These are phyloP conservation scores for Diplodus sargus DNA, from an alignment of 2,797 vertebrate genomes.

Conservation along the genomic window DNA sequence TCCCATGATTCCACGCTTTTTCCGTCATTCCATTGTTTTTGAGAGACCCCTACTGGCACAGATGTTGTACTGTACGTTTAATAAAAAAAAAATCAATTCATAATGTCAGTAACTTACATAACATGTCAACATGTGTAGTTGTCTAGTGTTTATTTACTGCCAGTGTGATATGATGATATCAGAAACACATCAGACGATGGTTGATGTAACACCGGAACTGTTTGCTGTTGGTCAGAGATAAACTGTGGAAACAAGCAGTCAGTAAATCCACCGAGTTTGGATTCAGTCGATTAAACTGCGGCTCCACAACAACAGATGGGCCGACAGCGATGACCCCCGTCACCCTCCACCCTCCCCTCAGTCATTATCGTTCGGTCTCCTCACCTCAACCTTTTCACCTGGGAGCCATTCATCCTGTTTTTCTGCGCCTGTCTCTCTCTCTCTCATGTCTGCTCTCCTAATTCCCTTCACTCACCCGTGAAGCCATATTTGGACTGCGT, in stretches of 20 bases:
- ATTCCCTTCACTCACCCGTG: constrained; percentile 58
- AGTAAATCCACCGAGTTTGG: constrained; percentile 15
- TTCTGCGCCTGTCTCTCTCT: constrained; percentile 40
- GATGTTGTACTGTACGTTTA: no score
- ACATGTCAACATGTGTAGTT: background rate
- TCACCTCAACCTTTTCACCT: constrained; percentile 60
- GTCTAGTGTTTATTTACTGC: no score
- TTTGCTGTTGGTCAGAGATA: constrained; percentile 24
- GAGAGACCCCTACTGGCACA: no score
- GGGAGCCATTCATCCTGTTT: constrained; percentile 64
- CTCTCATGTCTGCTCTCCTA: constrained; percentile 29
- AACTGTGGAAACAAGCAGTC: constrained; percentile 30
- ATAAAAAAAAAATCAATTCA: no score
- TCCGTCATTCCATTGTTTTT: no score
- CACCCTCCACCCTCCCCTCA: constrained; percentile 20
- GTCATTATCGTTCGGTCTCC: constrained; percentile 48
- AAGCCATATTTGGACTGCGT: constrained; percentile 57
- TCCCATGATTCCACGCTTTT: no score
- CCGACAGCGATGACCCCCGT: constrained; percentile 35
- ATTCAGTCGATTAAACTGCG: constrained; percentile 64
- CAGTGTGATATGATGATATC: background rate
- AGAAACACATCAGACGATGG: background rate
- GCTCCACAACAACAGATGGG: constrained; percentile 75
- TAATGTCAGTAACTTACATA: background rate
- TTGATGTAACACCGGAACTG: background rate